Base-by-base conservation (phyloP, 1,140 invertebrate genomes). In the Chymomyza costata region DNA sequence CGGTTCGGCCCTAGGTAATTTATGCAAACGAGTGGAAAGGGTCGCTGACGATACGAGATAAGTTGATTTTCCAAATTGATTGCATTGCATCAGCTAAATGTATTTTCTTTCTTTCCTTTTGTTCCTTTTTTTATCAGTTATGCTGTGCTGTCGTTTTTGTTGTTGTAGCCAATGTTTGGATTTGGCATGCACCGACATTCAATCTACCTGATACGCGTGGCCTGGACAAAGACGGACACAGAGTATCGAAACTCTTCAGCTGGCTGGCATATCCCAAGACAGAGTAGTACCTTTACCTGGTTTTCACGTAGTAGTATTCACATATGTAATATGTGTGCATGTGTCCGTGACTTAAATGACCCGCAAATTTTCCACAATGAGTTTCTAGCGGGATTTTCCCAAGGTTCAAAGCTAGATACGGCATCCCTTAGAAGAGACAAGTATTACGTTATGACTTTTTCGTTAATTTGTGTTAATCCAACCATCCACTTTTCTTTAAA, bases 321-420 rank as follows among this genome's bases (percentile, higher is more conserved):
- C n/a, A n/a, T n/a, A n/a, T n/a, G n/a, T n/a, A n/a, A n/a, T 57
- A 51, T 46, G 47, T 51, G 61, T 8, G 3, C 8, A 8, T 25
- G 21, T 25, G 41, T 17, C 6, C 31, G 6, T 11, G 3, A 15
- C 32, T 47, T 34, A 65, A 63, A 65, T 76, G 40, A 66, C 64
- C 71, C 66, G 40, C 73, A 64, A 76, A 78, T 71, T 78, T 71
- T 76, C 71, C 71, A 76, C 73, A 78, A 76, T 76, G 70, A 71
- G 58, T 62, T 58, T 19, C 35, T 34, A 45, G 44, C 30, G 54
- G 73, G 71, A 66, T 70, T 76, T 76, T 57, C 58, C 65, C 25
- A 38, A 28, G 13, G 37, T 48, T 31, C 31, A 25, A 5, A 8
- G 21, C 21, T 25, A 25, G 21, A 8, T 3, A 8, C 40, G 31